A percentile compares a stretch with the other conserved stretches of the same genome.
phyloP scores from a whole-genome alignment of 2,113 vertebrate species.

The Neomonachus schauinslandi region DNA sequence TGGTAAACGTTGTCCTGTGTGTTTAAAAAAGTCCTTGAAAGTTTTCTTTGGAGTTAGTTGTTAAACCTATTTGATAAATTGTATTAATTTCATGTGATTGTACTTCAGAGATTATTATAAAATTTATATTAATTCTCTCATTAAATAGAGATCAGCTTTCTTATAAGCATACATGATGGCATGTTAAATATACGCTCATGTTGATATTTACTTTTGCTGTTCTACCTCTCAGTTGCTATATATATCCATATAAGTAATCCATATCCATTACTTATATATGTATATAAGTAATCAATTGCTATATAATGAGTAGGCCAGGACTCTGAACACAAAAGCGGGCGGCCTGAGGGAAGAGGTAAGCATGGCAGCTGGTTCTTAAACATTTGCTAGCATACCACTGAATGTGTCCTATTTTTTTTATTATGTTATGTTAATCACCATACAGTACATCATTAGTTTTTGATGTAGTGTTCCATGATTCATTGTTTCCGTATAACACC shows the following conservation, averaged over 20 bases:
- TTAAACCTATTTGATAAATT: constrained; percentile 10
- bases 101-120: constrained; percentile 14
- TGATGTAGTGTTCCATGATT: too few species aligned
- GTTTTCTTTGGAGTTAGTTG: constrained; percentile 34
- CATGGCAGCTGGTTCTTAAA: background rate
- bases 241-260: background rate
- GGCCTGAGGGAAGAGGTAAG: background rate
- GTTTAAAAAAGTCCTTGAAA: constrained; percentile 54
- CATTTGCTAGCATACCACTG: background rate
- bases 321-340: background rate
- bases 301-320: background rate
- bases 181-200: background rate
- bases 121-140: constrained; percentile 5
- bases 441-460: too few species aligned
- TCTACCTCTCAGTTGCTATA: background rate
- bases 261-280: background rate
- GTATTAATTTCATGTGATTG: background rate
- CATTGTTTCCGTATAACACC: too few species aligned
- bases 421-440: too few species aligned
- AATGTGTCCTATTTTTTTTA: background rate
- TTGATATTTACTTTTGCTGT: background rate
- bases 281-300: background rate
- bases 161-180: background rate
- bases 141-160: background rate
- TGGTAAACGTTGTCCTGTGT: constrained; percentile 26